Percentiles rank a stretch among this genome's conserved stretches.
These are phyloP conservation scores for Endomychus coccineus DNA, from an alignment of 2,888 invertebrate genomes.

Conservation along the genomic window DNA sequence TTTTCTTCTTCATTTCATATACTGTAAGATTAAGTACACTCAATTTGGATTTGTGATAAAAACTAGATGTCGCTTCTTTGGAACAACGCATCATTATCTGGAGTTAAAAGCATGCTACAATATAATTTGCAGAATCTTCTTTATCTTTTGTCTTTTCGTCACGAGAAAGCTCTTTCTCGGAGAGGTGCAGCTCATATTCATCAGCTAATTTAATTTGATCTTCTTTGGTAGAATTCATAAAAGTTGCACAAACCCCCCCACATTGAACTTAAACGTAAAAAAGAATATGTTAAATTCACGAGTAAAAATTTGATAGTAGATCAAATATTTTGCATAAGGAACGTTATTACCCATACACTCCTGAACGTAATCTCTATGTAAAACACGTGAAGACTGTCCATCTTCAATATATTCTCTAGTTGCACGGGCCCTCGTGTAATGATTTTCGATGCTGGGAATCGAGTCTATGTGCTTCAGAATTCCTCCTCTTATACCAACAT, in stretches of 20 bases:
- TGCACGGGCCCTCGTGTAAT: slow-evolving; percentile 24
- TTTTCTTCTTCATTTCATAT: no score
- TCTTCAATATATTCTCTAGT: slow-evolving; percentile 26
- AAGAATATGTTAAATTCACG: slow-evolving; percentile 14
- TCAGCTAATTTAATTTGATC: slow-evolving; percentile 3
- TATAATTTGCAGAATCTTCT: slow-evolving; percentile 1
- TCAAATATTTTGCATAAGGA: slow-evolving; percentile 14
- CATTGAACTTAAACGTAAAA: slow-evolving; percentile 13
- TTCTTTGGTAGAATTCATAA: not conserved
- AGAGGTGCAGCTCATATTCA: slow-evolving; percentile 11
- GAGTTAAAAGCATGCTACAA: slow-evolving; percentile 14
- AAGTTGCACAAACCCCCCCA: slow-evolving; percentile 6
- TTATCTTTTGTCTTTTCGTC: slow-evolving; percentile 12
- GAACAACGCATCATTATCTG: slow-evolving; percentile 15
- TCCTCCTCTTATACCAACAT: slow-evolving; percentile 20
- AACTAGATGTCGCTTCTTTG: no score
- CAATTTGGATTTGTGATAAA: no score
- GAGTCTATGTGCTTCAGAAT: slow-evolving; percentile 25
- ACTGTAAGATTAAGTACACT: no score
- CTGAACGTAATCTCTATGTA: slow-evolving; percentile 25
- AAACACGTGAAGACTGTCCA: slow-evolving; percentile 20
- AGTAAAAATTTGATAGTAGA: slow-evolving; percentile 13
- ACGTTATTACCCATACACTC: slow-evolving; percentile 14
- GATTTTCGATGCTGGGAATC: slow-evolving; percentile 28
- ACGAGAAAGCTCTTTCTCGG: slow-evolving; percentile 12